Evolutionary conservation across 23 tunicate genomes (phyloP).

Genomic region (Diplosoma virens): DNA sequence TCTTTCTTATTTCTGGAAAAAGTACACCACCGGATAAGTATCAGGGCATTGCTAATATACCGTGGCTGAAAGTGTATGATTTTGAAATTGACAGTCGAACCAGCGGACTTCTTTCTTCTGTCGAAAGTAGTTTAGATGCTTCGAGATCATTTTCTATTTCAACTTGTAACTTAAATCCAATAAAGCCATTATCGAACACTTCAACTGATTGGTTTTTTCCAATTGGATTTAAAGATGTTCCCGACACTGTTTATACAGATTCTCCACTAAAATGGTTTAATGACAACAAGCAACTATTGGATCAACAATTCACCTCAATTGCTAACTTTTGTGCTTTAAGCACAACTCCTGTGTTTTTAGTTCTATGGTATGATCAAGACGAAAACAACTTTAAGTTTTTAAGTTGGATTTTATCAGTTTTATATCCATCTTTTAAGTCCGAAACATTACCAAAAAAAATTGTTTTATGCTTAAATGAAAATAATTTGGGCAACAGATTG

Average conservation of each 20-base stretch:
- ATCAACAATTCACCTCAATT: constrained; percentile 2
- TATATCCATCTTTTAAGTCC: neutral
- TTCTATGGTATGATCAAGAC: constrained; percentile 24
- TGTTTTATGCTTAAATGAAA: neutral
- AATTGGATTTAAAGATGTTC: neutral
- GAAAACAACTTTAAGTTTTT: constrained; percentile 5
- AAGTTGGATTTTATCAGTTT: neutral
- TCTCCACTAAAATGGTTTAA: constrained; percentile 13
- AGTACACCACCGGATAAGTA: constrained; percentile 1
- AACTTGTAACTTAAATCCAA: neutral
- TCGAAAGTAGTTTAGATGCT: neutral
- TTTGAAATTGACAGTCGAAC: constrained; percentile 44
- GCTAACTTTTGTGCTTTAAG: constrained; percentile 7
- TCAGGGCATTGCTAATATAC: constrained; percentile 38
- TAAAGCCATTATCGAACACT: neutral
- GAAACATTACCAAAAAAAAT: neutral
- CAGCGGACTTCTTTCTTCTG: constrained; percentile 17
- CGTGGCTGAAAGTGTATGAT: constrained; percentile 69
- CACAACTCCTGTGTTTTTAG: constrained; percentile 13
- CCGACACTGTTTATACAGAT: neutral
- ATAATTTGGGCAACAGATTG: neutral
- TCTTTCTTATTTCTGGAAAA: constrained; percentile 23
- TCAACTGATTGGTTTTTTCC: constrained; percentile 41
- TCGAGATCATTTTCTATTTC: constrained; percentile 11
- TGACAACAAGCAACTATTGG: neutral